Base-by-base conservation (phyloP, 1,140 invertebrate species). In the Octopus sinensis region DNA sequence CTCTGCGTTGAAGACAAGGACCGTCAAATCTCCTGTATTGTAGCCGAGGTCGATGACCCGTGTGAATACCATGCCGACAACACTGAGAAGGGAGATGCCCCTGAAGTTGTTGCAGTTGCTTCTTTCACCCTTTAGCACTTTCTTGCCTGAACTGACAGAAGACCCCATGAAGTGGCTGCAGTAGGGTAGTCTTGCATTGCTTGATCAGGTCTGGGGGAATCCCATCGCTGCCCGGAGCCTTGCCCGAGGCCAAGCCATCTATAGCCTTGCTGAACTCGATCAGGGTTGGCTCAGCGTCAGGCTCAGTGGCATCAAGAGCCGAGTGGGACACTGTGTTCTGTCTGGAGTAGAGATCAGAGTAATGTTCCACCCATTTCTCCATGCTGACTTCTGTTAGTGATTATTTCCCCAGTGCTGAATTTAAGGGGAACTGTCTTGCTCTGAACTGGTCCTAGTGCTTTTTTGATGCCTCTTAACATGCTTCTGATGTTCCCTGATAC, bases 291-390 rank as follows among this genome's bases (percentile, higher is more conserved):
- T 12, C 17, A n/a, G n/a, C 62, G 6, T 56, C 81, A 23, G 81
- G 56, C n/a, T 62, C 17, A 17, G 3, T 62, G 9, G 9, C 56
- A 62, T 62, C 9, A 3, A 17, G 56, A 62, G 17, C 56, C 17
- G 56, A 62, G 56, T 10, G 56, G 56, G 77, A 53, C n/a, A 62
- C 71, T 3, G 77, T 75, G 73, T 83, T 82, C n/a, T 83, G 76
- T 68, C 52, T 81, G 23, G 68, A 54, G n/a, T 82, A 83, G 17
- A 83, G 80, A 5, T 76, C 80, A 13, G 76, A 73, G 79, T 83
- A 83, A 78, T 83, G 83, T 79, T 83, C 80, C 62, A 83, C 80
- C 76, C 80, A 82, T 79, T 76, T 76, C 54, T 83, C 56, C 56
- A 62, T 82, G 81, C 76, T 83, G 73, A 62, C 43, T 53, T 30